phyloP scores from a whole-genome alignment of 2,888 invertebrate genomes.

The Vannuccia rotundouncinata region DNA sequence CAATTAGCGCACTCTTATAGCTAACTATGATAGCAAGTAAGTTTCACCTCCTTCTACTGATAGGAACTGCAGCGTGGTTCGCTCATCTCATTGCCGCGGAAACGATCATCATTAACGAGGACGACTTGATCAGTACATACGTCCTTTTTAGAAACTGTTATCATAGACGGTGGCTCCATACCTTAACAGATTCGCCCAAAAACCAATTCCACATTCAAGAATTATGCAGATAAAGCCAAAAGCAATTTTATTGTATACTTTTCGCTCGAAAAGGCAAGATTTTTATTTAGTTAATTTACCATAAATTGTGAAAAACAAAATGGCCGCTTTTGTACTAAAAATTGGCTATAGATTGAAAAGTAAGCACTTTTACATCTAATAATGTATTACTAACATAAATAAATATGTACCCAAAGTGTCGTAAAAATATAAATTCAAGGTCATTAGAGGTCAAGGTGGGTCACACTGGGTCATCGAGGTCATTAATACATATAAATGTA shows the following conservation, averaged over 20 bases:
- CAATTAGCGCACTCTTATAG: too few species aligned
- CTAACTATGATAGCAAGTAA: too few species aligned
- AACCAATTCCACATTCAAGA: too few species aligned
- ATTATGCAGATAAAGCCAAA: too few species aligned
- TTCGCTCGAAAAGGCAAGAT: neutral
- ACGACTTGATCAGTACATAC: too few species aligned
- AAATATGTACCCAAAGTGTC: conserved; percentile 14
- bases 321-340: neutral
- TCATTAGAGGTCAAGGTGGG: conserved; percentile 3
- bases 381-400: neutral
- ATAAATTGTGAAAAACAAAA: neutral
- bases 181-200: too few species aligned
- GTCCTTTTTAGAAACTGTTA: too few species aligned
- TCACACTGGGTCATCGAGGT: conserved; percentile 13
- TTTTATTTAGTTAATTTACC: neutral
- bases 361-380: neutral
- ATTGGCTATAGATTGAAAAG: conserved; percentile 19
- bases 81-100: too few species aligned
- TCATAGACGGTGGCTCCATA: too few species aligned
- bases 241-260: neutral
- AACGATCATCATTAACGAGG: too few species aligned
- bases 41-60: too few species aligned
- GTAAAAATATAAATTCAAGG: neutral
- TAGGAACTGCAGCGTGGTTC: too few species aligned
- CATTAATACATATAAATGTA: conserved; percentile 9